Evolutionary conservation across 2,888 invertebrate species (phyloP), one percentile per base, ranked within the genome.

Genomic region (Tenthredo mesomela): DNA sequence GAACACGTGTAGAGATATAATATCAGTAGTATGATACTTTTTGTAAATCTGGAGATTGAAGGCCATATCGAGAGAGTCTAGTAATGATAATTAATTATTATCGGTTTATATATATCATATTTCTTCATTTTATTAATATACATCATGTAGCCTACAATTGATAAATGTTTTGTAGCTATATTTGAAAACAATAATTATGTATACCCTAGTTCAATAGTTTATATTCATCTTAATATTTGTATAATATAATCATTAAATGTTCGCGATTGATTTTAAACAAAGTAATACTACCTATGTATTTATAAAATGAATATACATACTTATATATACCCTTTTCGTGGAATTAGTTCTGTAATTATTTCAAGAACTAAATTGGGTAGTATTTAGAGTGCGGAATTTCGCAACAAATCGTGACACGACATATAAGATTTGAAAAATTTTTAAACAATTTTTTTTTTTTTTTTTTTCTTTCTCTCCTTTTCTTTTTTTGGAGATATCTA

Each of bases 131-230:
- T 61, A 80, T 80, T 80, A 80, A 50, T 80, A 80, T 80, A 80
- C 80, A 80, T 80, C 80, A 80, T 80, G 80, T 58, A 80, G 80
- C 80, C 21, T 33, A 61, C 80, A 80, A 61, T 61, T 40, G 58
- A 80, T 61, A 80, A 37, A 80, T 80, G 43, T 58, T 37, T 80
- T 80, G 80, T 40, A 25, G 80, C 58, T 80, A 80, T 80, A 80
- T 61, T 80, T 40, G 61, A 80, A 80, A 80, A 80, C 80, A 80
- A 80, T 80, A 80, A 80, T 80, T 80, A 80, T 80, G 61, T 61
- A 61, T 61, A 80, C 50, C 50, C 50, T 54, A 50, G 25, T 77
- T 54, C 50, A 54, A 77, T 77, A 77, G 61, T 50, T 37, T 47
- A 47, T 47, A 77, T 50, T 77, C 9, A 54, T 77, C 54, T 80